These are phyloP conservation scores for Steinernema khuongi DNA, from an alignment of 1,140 invertebrate species.

Conservation along the genomic window DNA sequence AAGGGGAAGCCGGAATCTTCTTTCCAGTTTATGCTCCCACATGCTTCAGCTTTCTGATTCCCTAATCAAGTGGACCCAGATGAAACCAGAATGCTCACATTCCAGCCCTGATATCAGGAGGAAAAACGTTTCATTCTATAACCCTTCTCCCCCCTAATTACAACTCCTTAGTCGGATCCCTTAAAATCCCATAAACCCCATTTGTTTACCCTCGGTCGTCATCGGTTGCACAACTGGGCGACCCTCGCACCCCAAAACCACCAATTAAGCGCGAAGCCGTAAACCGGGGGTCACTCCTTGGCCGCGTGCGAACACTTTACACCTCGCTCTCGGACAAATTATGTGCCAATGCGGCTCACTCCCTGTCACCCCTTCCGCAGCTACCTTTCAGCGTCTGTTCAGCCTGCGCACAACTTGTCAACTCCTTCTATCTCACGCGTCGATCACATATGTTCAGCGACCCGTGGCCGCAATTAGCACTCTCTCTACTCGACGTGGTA, in stretches of 20 bases:
- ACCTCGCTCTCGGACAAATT: background rate
- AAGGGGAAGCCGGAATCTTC: too few species aligned
- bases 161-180: background rate
- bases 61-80: too few species aligned
- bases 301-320: background rate
- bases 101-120: background rate
- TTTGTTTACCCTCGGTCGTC: background rate
- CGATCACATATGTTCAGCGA: background rate
- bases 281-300: background rate
- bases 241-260: background rate
- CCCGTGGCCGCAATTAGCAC: background rate
- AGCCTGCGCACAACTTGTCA: background rate
- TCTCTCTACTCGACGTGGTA: too few species aligned
- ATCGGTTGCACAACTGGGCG: background rate
- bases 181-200: background rate
- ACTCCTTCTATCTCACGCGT: background rate
- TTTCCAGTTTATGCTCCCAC: too few species aligned
- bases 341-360: background rate
- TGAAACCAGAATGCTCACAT: too few species aligned
- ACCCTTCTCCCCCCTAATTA: background rate
- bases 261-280: background rate
- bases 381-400: background rate
- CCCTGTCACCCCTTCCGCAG: too few species aligned
- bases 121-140: background rate
- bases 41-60: too few species aligned